Percentiles rank a stretch among this genome's conserved stretches.
phyloP scores from a whole-genome alignment of 2,888 invertebrate species.

The Drosophila meridionalis region DNA sequence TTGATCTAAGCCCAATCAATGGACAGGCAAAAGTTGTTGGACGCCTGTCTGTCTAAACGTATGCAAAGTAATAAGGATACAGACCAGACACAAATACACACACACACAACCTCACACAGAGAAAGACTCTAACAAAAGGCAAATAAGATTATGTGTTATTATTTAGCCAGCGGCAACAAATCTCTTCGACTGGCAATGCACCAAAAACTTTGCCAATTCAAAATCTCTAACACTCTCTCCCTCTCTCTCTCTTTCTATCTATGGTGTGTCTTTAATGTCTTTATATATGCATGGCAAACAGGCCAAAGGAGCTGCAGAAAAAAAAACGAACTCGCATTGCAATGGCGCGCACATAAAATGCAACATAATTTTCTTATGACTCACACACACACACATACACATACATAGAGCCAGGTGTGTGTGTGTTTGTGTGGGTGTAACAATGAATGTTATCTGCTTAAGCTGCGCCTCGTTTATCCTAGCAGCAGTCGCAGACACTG shows the following conservation, averaged over 20 bases:
- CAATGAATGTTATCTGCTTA: constrained; percentile 81
- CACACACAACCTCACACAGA: neutral
- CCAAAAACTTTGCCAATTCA: constrained; percentile 54
- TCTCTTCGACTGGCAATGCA: constrained; percentile 60
- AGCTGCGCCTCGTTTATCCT: constrained; percentile 77
- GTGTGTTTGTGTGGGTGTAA: constrained; percentile 28
- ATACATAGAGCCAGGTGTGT: neutral
- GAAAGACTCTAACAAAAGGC: neutral
- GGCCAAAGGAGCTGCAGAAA: constrained; percentile 16
- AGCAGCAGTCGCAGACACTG: constrained; percentile 20
- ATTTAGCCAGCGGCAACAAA: constrained; percentile 50
- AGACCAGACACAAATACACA: neutral
- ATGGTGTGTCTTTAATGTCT: constrained; percentile 64
- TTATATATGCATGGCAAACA: constrained; percentile 54
- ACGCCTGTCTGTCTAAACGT: constrained; percentile 13
- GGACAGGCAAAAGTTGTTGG: constrained; percentile 13
- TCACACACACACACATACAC: constrained; percentile 53
- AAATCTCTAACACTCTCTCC: neutral
- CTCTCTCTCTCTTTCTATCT: neutral
- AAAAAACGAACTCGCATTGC: constrained; percentile 69
- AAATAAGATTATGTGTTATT: constrained; percentile 57
- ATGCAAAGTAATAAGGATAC: constrained; percentile 15
- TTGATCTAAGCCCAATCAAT: constrained; percentile 35
- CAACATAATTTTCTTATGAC: constrained; percentile 81
- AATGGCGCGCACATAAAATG: constrained; percentile 72